A percentile compares a stretch with the other conserved stretches of the same genome.
Evolutionary conservation across 2,888 invertebrate species (phyloP).

Genomic region (Exocentrus adspersus): DNA sequence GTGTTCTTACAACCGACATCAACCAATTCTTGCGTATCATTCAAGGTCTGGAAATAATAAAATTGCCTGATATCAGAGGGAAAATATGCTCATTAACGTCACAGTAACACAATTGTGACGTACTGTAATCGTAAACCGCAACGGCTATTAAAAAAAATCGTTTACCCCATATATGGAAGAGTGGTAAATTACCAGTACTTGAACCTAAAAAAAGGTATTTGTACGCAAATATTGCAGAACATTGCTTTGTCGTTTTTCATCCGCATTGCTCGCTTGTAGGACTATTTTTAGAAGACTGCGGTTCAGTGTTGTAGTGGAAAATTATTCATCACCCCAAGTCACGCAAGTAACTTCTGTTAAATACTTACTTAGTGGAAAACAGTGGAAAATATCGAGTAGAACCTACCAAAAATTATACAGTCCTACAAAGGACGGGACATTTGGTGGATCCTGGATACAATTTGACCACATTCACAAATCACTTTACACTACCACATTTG

Average conservation of each 20-base stretch:
- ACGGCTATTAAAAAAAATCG: not conserved
- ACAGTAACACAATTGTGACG: no score
- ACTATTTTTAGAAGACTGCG: slow-evolving; percentile 35
- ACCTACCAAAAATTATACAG: not conserved
- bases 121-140: not conserved
- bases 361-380: slow-evolving; percentile 2
- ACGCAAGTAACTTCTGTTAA: slow-evolving; percentile 28
- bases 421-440: no score
- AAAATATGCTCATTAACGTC: no score
- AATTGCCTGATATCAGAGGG: no score
- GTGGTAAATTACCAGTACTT: not conserved
- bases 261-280: slow-evolving; percentile 16
- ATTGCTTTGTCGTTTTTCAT: slow-evolving; percentile 19
- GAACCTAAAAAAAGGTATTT: slow-evolving; percentile 17
- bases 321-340: slow-evolving; percentile 27
- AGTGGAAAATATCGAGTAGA: not conserved
- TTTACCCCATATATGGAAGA: not conserved
- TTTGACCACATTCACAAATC: no score
- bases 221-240: slow-evolving; percentile 10
- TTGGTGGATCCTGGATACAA: no score
- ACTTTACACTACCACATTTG: no score
- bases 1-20: no score
- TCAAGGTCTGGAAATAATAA: no score
- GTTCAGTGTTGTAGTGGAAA: slow-evolving; percentile 20
- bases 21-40: no score